Evolutionary conservation across 2,888 invertebrate species (phyloP), one percentile per base, ranked within the genome.

Genomic region (Scaptomyza reducta): DNA sequence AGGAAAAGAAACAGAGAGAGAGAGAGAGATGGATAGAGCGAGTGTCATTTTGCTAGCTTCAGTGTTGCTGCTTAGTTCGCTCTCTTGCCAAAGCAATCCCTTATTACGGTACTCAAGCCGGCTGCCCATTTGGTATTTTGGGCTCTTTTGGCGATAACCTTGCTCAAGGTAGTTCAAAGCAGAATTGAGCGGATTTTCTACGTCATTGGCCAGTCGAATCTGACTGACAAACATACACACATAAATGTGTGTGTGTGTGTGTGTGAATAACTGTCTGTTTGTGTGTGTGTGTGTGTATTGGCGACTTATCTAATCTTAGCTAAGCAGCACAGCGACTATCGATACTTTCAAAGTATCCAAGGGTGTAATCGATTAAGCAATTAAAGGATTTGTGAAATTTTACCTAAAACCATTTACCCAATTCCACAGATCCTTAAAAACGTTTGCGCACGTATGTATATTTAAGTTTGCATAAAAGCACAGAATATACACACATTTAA

Each of bases 121-220:
- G 66, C 54, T 67, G 62, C 57, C 35, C 51, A 59, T 49, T 65
- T 56, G 47, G 38, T 25, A 38, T 54, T 74, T 42, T 41, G 54
- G 49, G 53, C 27, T 31, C 18, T 51, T 62, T 71, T 57, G 41
- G 46, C 50, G 65, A 68, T 79, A 79, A 77, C 72, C 82, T 79
- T 72, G 71, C 50, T 46, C 62, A 71, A 74, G 81, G 77, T 77
- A 70, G 79, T 77, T 77, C 49, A 44, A 72, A 64, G 71, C 72
- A 51, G 73, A 70, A 68, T 83, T 72, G 11, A 63, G 73, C 45
- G 42, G 57, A 31, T 57, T 9, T 27, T 50, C 29, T 29, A 64
- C 64, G 63, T 62, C 61, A 62, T 64, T 18, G 31, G 40, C 14
- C 9, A 65, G 44, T 44, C 11, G 53, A 11, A 42, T n/a, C 9